phyloP scores from a whole-genome alignment of 2,888 invertebrate genomes.

The Lasioglossum marginatum region DNA sequence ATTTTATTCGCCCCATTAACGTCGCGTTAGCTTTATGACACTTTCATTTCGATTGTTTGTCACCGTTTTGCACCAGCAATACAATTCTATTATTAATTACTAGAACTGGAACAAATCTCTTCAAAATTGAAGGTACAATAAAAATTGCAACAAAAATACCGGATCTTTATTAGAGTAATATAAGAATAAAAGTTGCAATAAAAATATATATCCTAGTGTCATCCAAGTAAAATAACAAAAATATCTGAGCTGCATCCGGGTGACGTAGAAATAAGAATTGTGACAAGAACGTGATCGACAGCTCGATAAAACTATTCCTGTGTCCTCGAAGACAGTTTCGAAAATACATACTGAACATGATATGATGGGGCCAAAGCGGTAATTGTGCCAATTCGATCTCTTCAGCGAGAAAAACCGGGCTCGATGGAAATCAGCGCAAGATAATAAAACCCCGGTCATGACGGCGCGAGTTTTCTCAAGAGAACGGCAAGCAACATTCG shows the following conservation, averaged over 20 bases:
- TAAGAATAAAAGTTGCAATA: no score
- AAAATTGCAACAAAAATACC: no score
- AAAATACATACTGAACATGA: background rate
- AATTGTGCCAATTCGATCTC: background rate
- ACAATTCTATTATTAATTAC: background rate
- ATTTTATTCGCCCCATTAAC: background rate
- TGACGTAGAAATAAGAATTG: background rate
- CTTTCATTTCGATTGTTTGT: background rate
- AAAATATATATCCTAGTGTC: no score
- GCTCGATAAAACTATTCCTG: no score
- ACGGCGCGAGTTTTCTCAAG: background rate
- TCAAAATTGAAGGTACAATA: background rate
- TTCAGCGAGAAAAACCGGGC: background rate
- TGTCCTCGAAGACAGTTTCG: background rate
- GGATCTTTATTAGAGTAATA: no score
- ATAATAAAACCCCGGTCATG: background rate
- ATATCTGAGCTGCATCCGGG: background rate
- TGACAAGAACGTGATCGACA: no score
- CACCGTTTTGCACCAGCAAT: background rate
- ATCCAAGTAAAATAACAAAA: no score
- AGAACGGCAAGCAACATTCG: conserved; percentile 9
- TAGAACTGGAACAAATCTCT: background rate
- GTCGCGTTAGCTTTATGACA: background rate
- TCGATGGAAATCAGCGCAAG: background rate
- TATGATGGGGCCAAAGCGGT: background rate